These are phyloP conservation scores for Pteruthius melanotis DNA, from an alignment of 2,113 vertebrate species.

Conservation along the genomic window DNA sequence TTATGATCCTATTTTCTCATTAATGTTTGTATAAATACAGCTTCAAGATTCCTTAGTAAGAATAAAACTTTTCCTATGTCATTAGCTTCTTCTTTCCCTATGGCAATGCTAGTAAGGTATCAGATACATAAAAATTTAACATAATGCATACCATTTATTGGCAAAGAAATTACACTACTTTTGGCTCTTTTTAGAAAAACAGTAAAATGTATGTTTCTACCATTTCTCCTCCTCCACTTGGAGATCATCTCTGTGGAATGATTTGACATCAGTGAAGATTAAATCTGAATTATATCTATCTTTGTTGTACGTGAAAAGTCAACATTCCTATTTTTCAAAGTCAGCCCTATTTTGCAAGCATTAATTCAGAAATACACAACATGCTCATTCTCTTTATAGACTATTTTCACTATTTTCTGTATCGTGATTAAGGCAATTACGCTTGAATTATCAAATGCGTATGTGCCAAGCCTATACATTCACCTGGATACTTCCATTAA, in stretches of 20 bases:
- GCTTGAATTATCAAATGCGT: neutral
- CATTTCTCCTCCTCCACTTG: neutral
- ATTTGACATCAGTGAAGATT: neutral
- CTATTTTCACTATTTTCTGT: neutral
- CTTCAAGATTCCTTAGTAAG: neutral
- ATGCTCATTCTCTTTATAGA: neutral
- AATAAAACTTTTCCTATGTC: neutral
- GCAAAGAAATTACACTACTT: neutral
- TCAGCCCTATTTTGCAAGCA: neutral
- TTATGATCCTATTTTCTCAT: neutral
- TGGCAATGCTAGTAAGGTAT: neutral
- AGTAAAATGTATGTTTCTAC: neutral
- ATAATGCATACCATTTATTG: neutral
- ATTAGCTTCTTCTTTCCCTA: neutral
- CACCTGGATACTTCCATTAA: neutral
- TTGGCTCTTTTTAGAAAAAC: neutral
- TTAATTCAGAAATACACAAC: neutral
- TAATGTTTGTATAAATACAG: neutral
- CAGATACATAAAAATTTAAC: neutral
- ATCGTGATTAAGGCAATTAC: neutral
- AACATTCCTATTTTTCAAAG: neutral
- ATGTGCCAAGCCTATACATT: neutral
- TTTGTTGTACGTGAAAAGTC: neutral
- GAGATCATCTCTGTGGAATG: neutral
- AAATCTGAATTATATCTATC: neutral